phyloP scores from a whole-genome alignment of 2,797 vertebrate genomes.

The Sebastes iracundus region DNA sequence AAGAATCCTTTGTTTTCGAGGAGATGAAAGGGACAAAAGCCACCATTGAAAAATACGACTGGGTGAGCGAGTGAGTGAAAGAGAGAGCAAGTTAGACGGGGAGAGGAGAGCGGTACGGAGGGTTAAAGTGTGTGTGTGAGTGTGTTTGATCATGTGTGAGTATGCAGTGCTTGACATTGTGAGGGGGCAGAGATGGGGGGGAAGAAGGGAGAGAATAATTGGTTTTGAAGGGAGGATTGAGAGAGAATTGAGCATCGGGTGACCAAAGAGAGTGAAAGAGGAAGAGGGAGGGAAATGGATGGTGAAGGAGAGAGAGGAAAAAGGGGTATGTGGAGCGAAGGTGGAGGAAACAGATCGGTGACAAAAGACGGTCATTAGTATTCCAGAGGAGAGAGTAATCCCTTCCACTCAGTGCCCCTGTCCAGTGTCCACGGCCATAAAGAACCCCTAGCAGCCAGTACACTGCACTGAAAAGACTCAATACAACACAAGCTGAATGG shows the following conservation, averaged over 20 bases:
- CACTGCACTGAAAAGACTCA: conserved; percentile 50
- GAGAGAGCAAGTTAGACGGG: conserved; percentile 56
- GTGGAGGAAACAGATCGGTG: conserved; percentile 52
- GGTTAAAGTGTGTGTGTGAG: conserved; percentile 23
- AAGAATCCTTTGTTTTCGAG: conserved; percentile 84
- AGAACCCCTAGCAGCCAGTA: conserved; percentile 45
- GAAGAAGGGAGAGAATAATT: conserved; percentile 45
- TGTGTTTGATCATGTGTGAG: conserved; percentile 54
- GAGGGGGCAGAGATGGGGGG: conserved; percentile 36
- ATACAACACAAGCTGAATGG: conserved; percentile 50
- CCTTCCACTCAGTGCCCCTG: conserved; percentile 53
- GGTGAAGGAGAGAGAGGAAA: conserved; percentile 16
- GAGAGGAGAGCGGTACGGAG: conserved; percentile 42
- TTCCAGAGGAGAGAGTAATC: conserved; percentile 70
- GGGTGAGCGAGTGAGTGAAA: conserved; percentile 66
- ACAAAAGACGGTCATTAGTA: conserved; percentile 75
- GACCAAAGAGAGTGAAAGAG: conserved; percentile 49
- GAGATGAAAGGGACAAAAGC: conserved; percentile 88
- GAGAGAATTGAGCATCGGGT: conserved; percentile 37
- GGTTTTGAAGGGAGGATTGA: conserved; percentile 43
- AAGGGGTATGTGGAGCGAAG: conserved; percentile 38
- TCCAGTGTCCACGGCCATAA: conserved; percentile 52
- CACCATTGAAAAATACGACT: conserved; percentile 84
- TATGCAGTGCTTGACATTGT: conserved; percentile 49
- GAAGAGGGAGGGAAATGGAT: conserved; percentile 49